Percentiles rank a stretch among this genome's conserved stretches.
Conservation (phyloP, 2,797 vertebrate genomes). For the Alca torda region DNA sequence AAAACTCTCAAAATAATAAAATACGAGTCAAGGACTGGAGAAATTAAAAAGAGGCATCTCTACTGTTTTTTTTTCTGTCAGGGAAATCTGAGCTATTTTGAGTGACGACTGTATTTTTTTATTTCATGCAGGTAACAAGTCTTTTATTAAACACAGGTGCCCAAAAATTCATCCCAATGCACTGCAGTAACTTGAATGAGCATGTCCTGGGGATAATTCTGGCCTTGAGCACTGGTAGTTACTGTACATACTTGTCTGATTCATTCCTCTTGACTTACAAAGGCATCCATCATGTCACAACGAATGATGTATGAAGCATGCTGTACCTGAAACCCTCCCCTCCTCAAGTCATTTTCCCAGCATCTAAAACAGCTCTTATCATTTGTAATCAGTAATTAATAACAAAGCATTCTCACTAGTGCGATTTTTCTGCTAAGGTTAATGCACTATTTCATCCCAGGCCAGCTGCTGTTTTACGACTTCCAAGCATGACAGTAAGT, state of each 20-base stretch:
- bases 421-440: constrained; percentile 47
- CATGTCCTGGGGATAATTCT: constrained; percentile 21
- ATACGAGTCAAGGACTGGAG: neutral
- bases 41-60: neutral
- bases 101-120: neutral
- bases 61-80: neutral
- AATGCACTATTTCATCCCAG: constrained; percentile 56
- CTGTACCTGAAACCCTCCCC: neutral
- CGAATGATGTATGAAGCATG: constrained; percentile 5
- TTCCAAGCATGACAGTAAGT: constrained; percentile 47
- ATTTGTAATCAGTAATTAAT: constrained; percentile 71
- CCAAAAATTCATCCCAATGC: constrained; percentile 10
- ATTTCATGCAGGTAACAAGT: neutral
- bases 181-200: constrained; percentile 44
- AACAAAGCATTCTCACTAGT: constrained; percentile 60
- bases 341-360: constrained; percentile 2
- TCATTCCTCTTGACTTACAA: constrained; percentile 48
- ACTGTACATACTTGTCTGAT: constrained; percentile 41
- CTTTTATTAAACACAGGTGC: constrained; percentile 31
- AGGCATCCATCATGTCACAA: constrained; percentile 31
- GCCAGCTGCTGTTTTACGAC: constrained; percentile 62
- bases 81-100: neutral
- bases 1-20: constrained; percentile 1
- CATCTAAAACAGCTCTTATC: constrained; percentile 26
- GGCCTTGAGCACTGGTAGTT: neutral